Evolutionary conservation across 2,113 vertebrate genomes (phyloP), one percentile per base, ranked within the genome.

Genomic region (Oceanodroma tethys): DNA sequence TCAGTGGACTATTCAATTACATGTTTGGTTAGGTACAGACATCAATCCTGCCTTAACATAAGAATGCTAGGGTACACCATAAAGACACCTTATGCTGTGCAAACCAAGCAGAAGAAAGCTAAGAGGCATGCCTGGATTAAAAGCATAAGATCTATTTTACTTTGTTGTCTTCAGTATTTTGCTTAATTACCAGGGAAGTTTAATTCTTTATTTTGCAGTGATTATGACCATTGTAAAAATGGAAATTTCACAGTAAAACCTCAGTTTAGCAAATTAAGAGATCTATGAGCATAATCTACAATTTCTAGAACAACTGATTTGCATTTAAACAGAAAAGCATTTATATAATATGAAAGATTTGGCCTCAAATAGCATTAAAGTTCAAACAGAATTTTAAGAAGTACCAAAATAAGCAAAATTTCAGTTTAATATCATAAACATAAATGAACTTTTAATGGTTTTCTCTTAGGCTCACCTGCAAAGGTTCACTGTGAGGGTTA

Each of bases 401-500:
- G 2, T 8, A 78, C 3, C 29, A 71, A 80, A 73, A 79, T 23
- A 27, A 92, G 22, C 17, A 86, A 59, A 42, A 90, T 12, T 79
- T 59, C 30, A 27, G 13, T 67, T 85, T 40, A 80, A 43, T 34
- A 48, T 32, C 18, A 63, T 13, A 72, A 81, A 75, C 1, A 2
- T 29, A 71, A 58, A 25, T 14, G 7, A 91, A 40, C 30, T 65
- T 75, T 60, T 48, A 52, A 72, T 32, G 17, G 10, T 85, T 71
- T 56, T 62, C 25, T 79, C 56, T 88, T 27, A 67, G 11, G 81
- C 98, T 97, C 90, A 99, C 99, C 99, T 99, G 99, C 90, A 99
- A 98, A 75, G 99, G 99, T 96, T 99, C 99, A 96, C 99, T 99
- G 98, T 99, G 99, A 26, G 99, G 99, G 92, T 99, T 99, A 97